phyloP scores from a whole-genome alignment of 2,888 invertebrate genomes.

The Gortyna flavago region DNA sequence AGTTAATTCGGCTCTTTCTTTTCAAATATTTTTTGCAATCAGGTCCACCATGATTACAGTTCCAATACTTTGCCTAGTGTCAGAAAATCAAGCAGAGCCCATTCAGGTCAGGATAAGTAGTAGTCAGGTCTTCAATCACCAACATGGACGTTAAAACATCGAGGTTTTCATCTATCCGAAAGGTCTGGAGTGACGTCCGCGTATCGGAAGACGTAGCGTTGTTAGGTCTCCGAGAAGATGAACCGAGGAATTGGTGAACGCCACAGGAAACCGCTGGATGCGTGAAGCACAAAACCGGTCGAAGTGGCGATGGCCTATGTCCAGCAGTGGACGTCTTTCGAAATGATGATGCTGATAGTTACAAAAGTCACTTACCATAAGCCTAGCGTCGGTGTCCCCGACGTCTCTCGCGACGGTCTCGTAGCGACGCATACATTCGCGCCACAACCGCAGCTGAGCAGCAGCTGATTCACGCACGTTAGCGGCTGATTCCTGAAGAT shows the following conservation, averaged over 20 bases:
- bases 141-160: neutral
- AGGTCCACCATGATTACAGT: neutral
- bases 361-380: slow-evolving; percentile 76
- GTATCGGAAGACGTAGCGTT: neutral
- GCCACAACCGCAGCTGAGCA: slow-evolving; percentile 85
- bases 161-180: neutral
- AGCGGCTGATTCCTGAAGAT: slow-evolving; percentile 77
- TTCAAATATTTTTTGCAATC: neutral
- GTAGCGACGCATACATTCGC: slow-evolving; percentile 87
- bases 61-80: neutral
- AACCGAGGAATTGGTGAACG: neutral
- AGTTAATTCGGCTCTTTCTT: neutral
- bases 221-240: neutral
- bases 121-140: too few species aligned
- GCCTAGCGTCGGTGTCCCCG: slow-evolving; percentile 87
- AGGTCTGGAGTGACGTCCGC: neutral
- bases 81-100: neutral
- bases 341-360: neutral
- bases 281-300: neutral
- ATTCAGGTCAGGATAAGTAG: neutral
- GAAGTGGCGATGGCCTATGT: neutral
- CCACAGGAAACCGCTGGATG: neutral
- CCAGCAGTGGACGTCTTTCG: neutral
- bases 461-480: slow-evolving; percentile 83
- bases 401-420: slow-evolving; percentile 87